phyloP scores from a whole-genome alignment of 2,797 vertebrate species.

The Megalops cyprinoides region DNA sequence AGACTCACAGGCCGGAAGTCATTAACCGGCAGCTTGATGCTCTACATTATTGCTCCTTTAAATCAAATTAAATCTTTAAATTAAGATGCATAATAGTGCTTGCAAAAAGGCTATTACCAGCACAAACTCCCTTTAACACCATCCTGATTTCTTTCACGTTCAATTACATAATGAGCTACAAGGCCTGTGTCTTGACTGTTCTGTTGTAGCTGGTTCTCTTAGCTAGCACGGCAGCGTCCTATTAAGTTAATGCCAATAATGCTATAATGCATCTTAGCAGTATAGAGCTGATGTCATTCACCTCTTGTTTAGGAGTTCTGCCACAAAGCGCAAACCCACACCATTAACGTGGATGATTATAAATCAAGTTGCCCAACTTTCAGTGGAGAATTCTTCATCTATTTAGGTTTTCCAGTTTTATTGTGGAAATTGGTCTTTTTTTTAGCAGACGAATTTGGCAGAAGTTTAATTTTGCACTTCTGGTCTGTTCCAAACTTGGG shows the following conservation, averaged over 20 bases:
- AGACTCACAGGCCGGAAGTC: constrained; percentile 31
- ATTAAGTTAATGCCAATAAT: constrained; percentile 21
- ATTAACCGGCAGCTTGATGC: constrained; percentile 45
- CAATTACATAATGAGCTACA: constrained; percentile 50
- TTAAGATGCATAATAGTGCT: constrained; percentile 45
- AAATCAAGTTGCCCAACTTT: no score
- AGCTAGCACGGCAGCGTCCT: background rate
- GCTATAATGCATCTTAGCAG: no score
- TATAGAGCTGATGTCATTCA: background rate
- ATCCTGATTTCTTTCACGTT: constrained; percentile 51
- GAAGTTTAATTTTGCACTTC: no score
- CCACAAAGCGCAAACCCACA: background rate
- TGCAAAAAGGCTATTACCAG: constrained; percentile 38
- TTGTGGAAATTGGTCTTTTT: no score
- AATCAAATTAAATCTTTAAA: constrained; percentile 54
- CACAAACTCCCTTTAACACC: constrained; percentile 51
- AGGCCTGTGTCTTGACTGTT: constrained; percentile 49
- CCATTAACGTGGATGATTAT: no score
- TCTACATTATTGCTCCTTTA: constrained; percentile 43
- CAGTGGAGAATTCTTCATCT: no score
- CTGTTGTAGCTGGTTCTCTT: constrained; percentile 41
- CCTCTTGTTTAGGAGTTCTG: background rate
- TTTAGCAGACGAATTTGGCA: no score
- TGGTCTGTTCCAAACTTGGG: no score
- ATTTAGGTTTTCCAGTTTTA: no score